These are phyloP conservation scores for Ceryle rudis DNA, from an alignment of 2,797 vertebrate species.

Conservation along the genomic window DNA sequence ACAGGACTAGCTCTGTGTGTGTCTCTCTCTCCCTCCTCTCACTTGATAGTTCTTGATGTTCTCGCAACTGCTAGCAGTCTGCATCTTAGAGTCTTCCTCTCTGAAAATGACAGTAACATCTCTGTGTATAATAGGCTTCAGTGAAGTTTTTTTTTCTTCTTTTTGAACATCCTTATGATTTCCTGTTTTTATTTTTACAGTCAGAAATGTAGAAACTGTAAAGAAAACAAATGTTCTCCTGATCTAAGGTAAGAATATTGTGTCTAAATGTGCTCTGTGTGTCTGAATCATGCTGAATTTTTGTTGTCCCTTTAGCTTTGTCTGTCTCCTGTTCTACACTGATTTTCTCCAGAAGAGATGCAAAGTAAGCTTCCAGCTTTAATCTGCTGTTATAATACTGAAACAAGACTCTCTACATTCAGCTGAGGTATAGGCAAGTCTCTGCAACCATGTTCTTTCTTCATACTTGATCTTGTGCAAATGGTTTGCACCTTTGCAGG, in stretches of 20 bases:
- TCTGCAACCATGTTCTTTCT: neutral
- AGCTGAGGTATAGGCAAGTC: neutral
- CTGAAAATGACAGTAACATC: neutral
- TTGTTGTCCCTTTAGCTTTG: neutral
- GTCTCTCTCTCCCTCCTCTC: neutral
- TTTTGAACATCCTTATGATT: neutral
- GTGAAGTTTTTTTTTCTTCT: neutral
- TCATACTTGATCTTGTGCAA: neutral
- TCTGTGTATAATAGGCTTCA: neutral
- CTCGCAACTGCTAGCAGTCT: neutral
- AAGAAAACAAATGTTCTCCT: neutral
- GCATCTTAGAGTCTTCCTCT: neutral
- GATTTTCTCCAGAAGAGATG: neutral
- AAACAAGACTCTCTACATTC: neutral
- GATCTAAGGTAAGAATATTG: constrained; percentile 21
- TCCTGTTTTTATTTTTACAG: constrained; percentile 23
- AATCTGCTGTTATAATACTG: neutral
- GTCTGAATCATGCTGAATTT: neutral
- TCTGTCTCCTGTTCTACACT: neutral
- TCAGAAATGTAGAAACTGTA: constrained; percentile 3
- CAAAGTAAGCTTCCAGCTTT: neutral
- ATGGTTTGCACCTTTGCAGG: neutral
- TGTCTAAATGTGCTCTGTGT: neutral
- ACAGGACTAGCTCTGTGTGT: neutral
- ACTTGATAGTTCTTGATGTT: neutral